Evolutionary conservation across 2,888 invertebrate species (phyloP).

Genomic region (Caenorhabditis sp.): DNA sequence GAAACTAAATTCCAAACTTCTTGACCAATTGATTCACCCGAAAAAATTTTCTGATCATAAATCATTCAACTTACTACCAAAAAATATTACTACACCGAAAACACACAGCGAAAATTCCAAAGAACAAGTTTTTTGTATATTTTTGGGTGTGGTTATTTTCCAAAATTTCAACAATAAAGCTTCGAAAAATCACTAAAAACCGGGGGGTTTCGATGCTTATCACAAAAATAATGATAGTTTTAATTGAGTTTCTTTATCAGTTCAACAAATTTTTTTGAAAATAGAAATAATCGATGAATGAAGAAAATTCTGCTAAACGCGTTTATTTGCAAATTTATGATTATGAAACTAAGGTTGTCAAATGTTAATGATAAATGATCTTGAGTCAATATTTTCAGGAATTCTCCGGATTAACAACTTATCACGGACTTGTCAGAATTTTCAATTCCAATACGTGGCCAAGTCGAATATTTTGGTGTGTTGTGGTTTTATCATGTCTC

Average conservation of each 20-base stretch:
- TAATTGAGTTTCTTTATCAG: not conserved
- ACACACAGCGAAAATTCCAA: not conserved
- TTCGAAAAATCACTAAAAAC: not conserved
- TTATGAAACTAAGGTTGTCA: conserved; percentile 52
- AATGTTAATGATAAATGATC: not conserved
- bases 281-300: not conserved
- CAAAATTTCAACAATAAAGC: not conserved
- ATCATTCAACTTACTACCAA: not conserved
- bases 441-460: conserved; percentile 63
- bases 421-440: conserved; percentile 61
- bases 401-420: conserved; percentile 60
- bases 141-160: not conserved
- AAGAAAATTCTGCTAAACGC: conserved; percentile 10
- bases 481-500: conserved; percentile 56
- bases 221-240: not conserved
- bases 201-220: not conserved
- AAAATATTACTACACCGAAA: not conserved
- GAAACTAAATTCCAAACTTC: too few relatives aligned
- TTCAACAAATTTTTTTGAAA: not conserved
- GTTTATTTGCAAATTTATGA: conserved; percentile 57
- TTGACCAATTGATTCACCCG: too few relatives aligned
- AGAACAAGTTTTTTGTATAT: not conserved
- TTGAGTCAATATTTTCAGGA: conserved; percentile 33
- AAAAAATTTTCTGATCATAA: not conserved
- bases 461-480: conserved; percentile 59